Evolutionary conservation across 2,888 invertebrate species (phyloP).

Genomic region (Cheilosia grossa): DNA sequence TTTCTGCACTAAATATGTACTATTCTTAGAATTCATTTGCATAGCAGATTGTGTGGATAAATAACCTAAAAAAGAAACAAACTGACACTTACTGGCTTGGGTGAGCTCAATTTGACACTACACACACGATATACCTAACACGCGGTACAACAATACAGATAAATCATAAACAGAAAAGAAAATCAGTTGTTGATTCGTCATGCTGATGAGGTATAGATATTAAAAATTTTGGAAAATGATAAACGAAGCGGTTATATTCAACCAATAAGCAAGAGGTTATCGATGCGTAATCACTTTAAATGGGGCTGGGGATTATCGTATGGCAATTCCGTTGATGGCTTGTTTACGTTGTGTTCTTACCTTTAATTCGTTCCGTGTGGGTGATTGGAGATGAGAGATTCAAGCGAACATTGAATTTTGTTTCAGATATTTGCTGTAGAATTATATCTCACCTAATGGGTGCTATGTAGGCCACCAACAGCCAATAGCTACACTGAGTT

Average conservation of each 20-base stretch:
- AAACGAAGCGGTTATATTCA: neutral
- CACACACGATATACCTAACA: neutral
- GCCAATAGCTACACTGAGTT: too few relatives aligned
- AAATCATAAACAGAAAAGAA: neutral
- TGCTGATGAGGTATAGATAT: conserved; percentile 14
- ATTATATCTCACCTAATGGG: too few relatives aligned
- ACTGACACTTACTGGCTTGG: neutral
- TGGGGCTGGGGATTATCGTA: neutral
- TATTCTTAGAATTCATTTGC: conserved; percentile 16
- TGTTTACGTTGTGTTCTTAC: neutral
- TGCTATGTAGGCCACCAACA: too few relatives aligned
- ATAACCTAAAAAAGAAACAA: neutral
- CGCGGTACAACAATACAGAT: neutral
- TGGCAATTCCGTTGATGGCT: neutral
- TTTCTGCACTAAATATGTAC: conserved; percentile 1
- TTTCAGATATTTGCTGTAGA: neutral
- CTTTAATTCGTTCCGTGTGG: neutral
- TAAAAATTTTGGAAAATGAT: conserved; percentile 7
- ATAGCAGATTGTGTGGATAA: conserved; percentile 2
- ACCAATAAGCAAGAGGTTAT: conserved; percentile 16
- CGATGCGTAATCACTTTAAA: conserved; percentile 28
- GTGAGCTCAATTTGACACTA: conserved; percentile 5
- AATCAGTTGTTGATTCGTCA: conserved; percentile 21
- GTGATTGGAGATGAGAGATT: neutral
- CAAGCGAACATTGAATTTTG: conserved; percentile 6